Evolutionary conservation across 2,113 vertebrate species (phyloP).

Genomic region (Pogonocichla stellata): DNA sequence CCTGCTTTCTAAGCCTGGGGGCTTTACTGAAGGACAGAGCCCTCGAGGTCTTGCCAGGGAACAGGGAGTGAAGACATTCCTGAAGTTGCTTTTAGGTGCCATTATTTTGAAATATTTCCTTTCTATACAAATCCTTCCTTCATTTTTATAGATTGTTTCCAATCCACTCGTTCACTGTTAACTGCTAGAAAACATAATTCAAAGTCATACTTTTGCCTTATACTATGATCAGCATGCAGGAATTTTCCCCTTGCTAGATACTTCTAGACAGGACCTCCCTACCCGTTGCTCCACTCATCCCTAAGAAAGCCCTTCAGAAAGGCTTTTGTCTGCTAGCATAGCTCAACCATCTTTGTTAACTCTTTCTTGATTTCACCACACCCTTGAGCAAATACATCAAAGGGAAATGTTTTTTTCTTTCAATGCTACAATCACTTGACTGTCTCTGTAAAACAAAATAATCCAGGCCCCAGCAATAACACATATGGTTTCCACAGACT

Average conservation of each 20-base stretch:
- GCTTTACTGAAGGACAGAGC: background rate
- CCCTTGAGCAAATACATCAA: accelerated
- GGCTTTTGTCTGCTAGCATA: background rate
- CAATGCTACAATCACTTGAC: background rate
- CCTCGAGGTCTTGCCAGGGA: background rate
- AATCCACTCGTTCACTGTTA: background rate
- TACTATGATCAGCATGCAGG: background rate
- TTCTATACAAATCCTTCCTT: background rate
- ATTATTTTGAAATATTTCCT: background rate
- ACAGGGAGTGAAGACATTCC: background rate
- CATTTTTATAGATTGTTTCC: background rate
- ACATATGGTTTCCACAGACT: background rate
- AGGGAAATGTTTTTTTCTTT: background rate
- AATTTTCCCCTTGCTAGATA: background rate
- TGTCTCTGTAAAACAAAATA: background rate
- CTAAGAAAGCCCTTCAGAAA: background rate
- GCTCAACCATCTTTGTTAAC: background rate
- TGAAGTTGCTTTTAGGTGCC: background rate
- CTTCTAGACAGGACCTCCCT: background rate
- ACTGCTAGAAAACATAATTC: background rate
- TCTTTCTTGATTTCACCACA: background rate
- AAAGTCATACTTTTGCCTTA: background rate
- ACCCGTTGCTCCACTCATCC: background rate
- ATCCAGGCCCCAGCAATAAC: background rate
- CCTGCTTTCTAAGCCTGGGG: background rate